phyloP scores from a whole-genome alignment of 1,140 invertebrate genomes.

The Atopsyche davidsoni region DNA sequence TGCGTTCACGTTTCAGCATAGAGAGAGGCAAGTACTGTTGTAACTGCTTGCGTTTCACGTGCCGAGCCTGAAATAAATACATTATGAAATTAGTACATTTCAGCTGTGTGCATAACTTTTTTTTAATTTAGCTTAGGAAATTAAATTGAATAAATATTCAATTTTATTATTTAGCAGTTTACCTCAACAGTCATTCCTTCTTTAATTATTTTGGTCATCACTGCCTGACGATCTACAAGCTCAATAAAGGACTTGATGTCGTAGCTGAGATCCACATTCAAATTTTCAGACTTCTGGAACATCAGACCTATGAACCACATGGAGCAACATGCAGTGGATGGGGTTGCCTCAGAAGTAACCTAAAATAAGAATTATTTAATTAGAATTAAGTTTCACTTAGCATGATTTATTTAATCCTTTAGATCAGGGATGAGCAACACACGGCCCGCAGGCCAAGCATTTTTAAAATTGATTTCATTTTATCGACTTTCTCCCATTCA shows the following conservation, averaged over 20 bases:
- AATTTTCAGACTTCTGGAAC: constrained; percentile 79
- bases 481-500: too few relatives aligned
- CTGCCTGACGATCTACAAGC: constrained; percentile 57
- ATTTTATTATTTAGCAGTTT: neutral
- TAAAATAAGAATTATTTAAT: neutral
- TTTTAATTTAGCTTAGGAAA: constrained; percentile 46
- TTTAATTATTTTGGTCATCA: constrained; percentile 74
- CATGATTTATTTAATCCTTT: too few relatives aligned
- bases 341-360: neutral
- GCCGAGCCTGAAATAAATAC: constrained; percentile 46
- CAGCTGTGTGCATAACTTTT: constrained; percentile 23
- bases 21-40: constrained; percentile 65
- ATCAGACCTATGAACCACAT: constrained; percentile 97
- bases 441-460: too few relatives aligned
- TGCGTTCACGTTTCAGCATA: constrained; percentile 63
- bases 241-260: constrained; percentile 89
- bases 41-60: constrained; percentile 69
- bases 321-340: constrained; percentile 48
- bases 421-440: too few relatives aligned
- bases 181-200: constrained; percentile 87
- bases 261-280: constrained; percentile 88
- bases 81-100: neutral
- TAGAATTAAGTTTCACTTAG: neutral
- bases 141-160: neutral
- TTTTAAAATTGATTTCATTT: too few relatives aligned